Base-by-base conservation (phyloP, 2,797 vertebrate genomes). In the Momotus momota region DNA sequence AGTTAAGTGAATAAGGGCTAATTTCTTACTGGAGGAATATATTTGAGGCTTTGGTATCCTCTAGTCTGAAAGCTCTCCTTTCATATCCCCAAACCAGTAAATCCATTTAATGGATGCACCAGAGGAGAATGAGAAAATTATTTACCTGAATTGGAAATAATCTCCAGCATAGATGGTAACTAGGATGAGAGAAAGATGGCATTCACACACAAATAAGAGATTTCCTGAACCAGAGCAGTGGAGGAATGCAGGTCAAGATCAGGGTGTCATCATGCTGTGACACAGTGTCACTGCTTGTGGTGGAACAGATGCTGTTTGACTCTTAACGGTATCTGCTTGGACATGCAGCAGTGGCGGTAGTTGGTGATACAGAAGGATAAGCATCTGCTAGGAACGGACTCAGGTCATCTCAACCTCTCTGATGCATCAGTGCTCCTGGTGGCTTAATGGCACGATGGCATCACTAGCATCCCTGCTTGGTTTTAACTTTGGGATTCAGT, bases 231-330 rank as follows among this genome's bases (percentile, higher is more conserved):
- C 20, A 40, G 78, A 74, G 33, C 60, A 86, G 74, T 38, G 61
- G 75, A 83, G 60, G 85, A 93, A 93, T 71, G 74, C 51, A 72
- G 78, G 71, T 92, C 48, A 87, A 41, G 45, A 38, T 49, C 70
- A 77, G 51, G 45, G 49, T 82, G 71, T 90, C 41, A 12, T 51
- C 0, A 0, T 83, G 13, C 18, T 83, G 38, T 80, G 78, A 45
- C 43, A 43, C 16, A 48, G 6, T 5, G 1, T 46, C 55, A 35
- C 48, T 85, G 58, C 31, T 2, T 18, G 31, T 43, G 29, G 11
- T 52, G 16, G 49, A 88, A 25, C 54, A 91, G 72, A 69, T 2
- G 2, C 21, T 21, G 45, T 33, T 87, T 0, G 0, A 8, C 7
- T 14, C 27, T 43, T 45, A 70, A 17, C 0, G 0, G 64, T 19